Conservation (phyloP, 2,797 vertebrate species). For the Dendrocincla fuliginosa region DNA sequence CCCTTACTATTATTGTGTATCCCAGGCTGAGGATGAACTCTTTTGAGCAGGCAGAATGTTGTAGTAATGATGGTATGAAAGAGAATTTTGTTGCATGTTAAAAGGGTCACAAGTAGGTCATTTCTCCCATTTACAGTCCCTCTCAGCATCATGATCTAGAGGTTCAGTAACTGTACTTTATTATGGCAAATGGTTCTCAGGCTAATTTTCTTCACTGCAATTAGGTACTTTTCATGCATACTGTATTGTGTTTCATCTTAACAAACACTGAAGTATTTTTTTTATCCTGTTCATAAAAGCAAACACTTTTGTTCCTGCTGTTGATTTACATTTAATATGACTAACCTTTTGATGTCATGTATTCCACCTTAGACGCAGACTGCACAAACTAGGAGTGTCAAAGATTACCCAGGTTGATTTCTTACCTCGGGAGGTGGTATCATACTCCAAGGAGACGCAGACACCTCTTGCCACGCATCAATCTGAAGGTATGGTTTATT, state of each 20-base stretch:
- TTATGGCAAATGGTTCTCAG: background rate
- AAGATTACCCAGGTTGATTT: slow-evolving; percentile 98
- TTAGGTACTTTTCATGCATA: background rate
- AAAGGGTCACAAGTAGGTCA: background rate
- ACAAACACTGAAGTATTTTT: background rate
- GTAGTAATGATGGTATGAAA: background rate
- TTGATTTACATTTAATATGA: background rate
- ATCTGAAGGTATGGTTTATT: slow-evolving; percentile 87
- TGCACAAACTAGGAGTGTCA: slow-evolving; percentile 90
- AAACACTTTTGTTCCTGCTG: background rate
- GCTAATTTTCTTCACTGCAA: background rate
- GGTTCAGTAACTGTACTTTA: background rate
- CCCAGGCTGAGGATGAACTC: background rate
- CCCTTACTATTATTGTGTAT: background rate
- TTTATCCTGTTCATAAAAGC: background rate
- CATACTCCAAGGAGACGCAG: slow-evolving; percentile 96
- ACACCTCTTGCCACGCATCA: slow-evolving; percentile 89
- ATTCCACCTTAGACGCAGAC: slow-evolving; percentile 81
- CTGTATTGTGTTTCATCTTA: background rate
- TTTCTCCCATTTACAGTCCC: background rate
- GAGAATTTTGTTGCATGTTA: background rate
- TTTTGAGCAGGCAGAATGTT: background rate
- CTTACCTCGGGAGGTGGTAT: slow-evolving; percentile 91
- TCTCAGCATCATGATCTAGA: background rate
- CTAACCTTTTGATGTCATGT: slow-evolving; percentile 29